phyloP scores from a whole-genome alignment of 2,113 vertebrate genomes.

The Tragulus kanchil region DNA sequence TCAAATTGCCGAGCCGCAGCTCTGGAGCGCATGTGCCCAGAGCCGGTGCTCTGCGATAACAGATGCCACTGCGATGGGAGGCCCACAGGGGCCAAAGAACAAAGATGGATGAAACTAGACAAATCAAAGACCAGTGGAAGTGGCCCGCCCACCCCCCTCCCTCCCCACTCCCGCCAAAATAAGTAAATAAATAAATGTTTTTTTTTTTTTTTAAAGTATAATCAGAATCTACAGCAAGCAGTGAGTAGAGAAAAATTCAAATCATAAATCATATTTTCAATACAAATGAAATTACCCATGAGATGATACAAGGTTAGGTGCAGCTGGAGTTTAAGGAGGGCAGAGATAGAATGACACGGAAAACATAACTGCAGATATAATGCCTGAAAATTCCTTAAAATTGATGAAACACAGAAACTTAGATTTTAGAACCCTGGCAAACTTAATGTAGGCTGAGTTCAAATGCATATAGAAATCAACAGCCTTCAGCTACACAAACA shows the following conservation, averaged over 20 bases:
- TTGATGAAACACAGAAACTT: not conserved
- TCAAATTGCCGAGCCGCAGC: too few species aligned
- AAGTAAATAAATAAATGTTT: too few species aligned
- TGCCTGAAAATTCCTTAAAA: constrained; percentile 36
- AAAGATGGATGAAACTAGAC: too few species aligned
- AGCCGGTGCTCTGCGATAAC: too few species aligned
- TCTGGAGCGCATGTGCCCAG: too few species aligned
- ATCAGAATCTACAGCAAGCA: not conserved
- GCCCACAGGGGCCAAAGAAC: too few species aligned
- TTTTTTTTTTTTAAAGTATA: not conserved
- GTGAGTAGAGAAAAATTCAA: constrained; percentile 28
- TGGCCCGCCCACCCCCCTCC: too few species aligned
- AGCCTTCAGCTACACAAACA: not conserved
- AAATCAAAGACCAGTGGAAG: too few species aligned
- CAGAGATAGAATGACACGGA: not conserved
- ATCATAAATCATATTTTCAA: not conserved
- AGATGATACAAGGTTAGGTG: not conserved
- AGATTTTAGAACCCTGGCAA: constrained; percentile 13
- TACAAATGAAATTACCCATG: not conserved
- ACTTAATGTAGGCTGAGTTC: not conserved
- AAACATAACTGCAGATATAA: constrained; percentile 23
- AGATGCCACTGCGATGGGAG: too few species aligned
- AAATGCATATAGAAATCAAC: not conserved
- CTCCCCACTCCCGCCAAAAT: too few species aligned
- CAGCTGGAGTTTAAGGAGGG: not conserved